Percentiles rank a stretch among this genome's conserved stretches.
phyloP scores from a whole-genome alignment of 2,888 invertebrate species.

The Trachelus troglodyta region DNA sequence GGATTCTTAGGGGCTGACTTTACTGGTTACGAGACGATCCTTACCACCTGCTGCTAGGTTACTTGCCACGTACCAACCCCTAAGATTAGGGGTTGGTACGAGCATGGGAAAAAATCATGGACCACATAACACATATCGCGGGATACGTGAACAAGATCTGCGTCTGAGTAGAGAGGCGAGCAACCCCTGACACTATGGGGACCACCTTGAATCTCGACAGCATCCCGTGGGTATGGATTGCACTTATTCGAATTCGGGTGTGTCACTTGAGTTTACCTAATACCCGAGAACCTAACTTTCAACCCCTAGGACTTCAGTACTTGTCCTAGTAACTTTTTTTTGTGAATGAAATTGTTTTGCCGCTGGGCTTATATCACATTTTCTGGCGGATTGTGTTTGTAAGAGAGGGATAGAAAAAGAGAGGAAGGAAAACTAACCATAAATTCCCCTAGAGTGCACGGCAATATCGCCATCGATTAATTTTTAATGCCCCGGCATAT shows the following conservation, averaged over 20 bases:
- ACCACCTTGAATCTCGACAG: not conserved
- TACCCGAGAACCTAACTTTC: not conserved
- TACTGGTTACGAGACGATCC: slow-evolving; percentile 14
- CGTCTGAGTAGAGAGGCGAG: not conserved
- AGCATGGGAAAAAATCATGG: not conserved
- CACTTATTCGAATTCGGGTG: not conserved
- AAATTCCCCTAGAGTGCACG: not conserved
- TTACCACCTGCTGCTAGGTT: slow-evolving; percentile 3
- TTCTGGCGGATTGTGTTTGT: too few relatives aligned
- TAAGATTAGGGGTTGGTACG: not conserved
- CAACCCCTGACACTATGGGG: not conserved
- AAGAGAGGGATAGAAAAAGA: too few relatives aligned
- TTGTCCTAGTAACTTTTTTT: not conserved
- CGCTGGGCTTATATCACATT: not conserved
- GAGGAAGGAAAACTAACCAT: not conserved
- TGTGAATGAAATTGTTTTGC: not conserved
- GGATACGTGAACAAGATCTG: not conserved
- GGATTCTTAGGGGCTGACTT: not conserved
- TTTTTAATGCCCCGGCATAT: not conserved
- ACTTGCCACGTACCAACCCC: not conserved
- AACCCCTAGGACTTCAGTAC: not conserved
- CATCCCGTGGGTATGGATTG: not conserved
- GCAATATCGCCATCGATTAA: not conserved
- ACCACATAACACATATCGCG: not conserved
- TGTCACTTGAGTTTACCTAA: not conserved